Base-by-base conservation (phyloP, 2,888 invertebrate genomes). In the Scrobipalpa atriplicella region DNA sequence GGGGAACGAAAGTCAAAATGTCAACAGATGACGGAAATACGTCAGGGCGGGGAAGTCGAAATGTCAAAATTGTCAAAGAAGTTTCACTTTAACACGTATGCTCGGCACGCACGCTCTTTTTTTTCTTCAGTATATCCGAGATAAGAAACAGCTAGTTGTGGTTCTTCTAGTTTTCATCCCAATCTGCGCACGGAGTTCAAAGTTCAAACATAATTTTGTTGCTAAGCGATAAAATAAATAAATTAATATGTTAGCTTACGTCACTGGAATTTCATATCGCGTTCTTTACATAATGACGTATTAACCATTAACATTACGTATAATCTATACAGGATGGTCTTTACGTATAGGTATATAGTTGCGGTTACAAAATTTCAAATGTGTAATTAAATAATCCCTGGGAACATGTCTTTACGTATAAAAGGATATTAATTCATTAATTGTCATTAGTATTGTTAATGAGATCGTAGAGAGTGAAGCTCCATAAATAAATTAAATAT, bases 341-440 rank as follows among this genome's bases (percentile, higher is more conserved):
- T 47, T 47, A 47, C 47, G 47, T 47, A 3, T 16, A 47, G n/a
- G 47, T 47, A n/a, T n/a, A 47, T 3, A 29, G 29, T 10, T 47
- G 47, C n/a, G 47, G 47, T 47, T 47, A n/a, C n/a, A 47, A 47
- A n/a, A 47, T 16, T 47, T 16, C n/a, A 47, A 8, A 47, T 47
- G 47, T 47, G 47, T 16, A 47, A 47, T 47, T 47, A 16, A 16
- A n/a, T 47, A 10, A 47, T 8, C n/a, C 47, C n/a, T 47, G 47
- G n/a, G 47, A 47, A 47, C 7, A 47, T 47, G 1, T 11, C 5
- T 3, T 16, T n/a, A 6, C 8, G 16, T 47, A 47, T 47, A 47
- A 47, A 47, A 47, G 47, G 47, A 47, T 47, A 0, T 16, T n/a
- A n/a, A 47, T 0, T n/a, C 5, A 47, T n/a, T 5, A 16, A 47